A percentile compares a stretch with the other conserved stretches of the same genome.
phyloP scores from a whole-genome alignment of 2,113 vertebrate species.

The Neolamprologus longior region DNA sequence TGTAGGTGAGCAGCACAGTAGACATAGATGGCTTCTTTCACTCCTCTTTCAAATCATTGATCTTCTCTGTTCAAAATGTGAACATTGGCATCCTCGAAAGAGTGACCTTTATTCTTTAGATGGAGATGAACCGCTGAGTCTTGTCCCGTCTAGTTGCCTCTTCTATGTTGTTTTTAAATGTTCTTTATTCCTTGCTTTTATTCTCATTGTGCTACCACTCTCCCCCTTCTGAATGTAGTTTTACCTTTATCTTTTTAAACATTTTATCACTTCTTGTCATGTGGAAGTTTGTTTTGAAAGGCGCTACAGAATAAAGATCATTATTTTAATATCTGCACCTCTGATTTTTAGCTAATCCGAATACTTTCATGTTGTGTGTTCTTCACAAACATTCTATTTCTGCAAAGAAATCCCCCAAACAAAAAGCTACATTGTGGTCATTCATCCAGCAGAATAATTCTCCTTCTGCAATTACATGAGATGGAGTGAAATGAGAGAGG shows the following conservation, averaged over 20 bases:
- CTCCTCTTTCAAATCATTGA: neutral
- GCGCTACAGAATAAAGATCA: neutral
- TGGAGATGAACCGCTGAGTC: neutral
- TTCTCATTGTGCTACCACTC: neutral
- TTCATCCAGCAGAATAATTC: neutral
- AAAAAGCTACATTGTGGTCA: neutral
- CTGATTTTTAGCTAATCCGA: neutral
- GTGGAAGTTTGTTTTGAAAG: neutral
- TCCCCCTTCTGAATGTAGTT: neutral
- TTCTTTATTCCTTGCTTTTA: neutral
- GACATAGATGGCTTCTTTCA: neutral
- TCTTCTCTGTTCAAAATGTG: neutral
- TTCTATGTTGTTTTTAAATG: neutral
- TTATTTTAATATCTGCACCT: neutral
- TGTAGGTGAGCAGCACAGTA: neutral
- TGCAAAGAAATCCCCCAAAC: neutral
- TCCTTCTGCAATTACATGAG: neutral
- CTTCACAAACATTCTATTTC: neutral
- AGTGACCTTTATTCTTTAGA: neutral
- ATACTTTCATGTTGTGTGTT: neutral
- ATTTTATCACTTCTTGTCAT: neutral
- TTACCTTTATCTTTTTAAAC: neutral
- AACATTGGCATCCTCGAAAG: neutral
- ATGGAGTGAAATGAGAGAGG: conserved; percentile 3
- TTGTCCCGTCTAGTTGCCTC: neutral